These are phyloP conservation scores for Mesoclemmys tuberculata DNA, from an alignment of 2,113 vertebrate genomes.

Conservation along the genomic window DNA sequence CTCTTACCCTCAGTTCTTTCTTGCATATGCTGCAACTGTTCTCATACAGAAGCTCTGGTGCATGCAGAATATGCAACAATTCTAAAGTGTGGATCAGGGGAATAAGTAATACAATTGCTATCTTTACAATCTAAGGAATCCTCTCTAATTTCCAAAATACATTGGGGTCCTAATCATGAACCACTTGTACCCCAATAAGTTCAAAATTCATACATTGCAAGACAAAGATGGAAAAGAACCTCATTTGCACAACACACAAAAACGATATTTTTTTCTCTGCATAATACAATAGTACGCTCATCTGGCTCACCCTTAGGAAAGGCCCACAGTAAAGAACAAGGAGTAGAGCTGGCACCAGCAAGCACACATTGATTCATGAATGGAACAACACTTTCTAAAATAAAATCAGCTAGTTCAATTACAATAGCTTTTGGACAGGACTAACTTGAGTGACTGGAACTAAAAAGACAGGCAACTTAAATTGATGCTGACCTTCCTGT, in stretches of 20 bases:
- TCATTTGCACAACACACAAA: conserved; percentile 52
- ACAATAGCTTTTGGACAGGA: neutral
- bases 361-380: conserved; percentile 41
- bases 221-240: conserved; percentile 33
- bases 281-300: conserved; percentile 32
- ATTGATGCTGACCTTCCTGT: conserved; percentile 25
- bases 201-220: neutral
- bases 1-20: neutral
- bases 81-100: neutral
- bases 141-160: conserved; percentile 39
- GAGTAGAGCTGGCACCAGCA: conserved; percentile 54
- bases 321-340: neutral
- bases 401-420: neutral
- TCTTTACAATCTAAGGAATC: conserved; percentile 23
- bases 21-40: neutral
- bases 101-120: neutral
- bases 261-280: conserved; percentile 36
- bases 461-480: conserved; percentile 16
- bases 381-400: conserved; percentile 51
- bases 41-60: neutral
- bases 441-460: conserved; percentile 15
- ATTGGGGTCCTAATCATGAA: neutral
- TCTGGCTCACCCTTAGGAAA: conserved; percentile 37
- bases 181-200: conserved; percentile 15
- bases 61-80: neutral